Conservation (phyloP, 2,113 vertebrate genomes). For the Fukomys damarensis region DNA sequence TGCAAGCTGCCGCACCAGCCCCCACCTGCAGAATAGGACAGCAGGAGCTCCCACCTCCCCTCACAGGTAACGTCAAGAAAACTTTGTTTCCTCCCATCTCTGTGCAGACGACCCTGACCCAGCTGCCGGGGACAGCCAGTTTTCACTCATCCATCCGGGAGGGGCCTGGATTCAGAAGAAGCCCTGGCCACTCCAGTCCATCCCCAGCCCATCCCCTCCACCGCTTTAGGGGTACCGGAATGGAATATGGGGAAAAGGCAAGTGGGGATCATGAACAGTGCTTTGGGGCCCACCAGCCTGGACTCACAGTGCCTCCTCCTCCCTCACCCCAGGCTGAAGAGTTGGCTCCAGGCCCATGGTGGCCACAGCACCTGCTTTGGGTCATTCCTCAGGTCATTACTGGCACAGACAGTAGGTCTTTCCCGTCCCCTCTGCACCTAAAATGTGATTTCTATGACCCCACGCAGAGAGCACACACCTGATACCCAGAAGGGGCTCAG, state of each 20-base stretch:
- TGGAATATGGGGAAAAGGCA: background rate
- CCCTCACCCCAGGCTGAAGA: background rate
- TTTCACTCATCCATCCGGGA: background rate
- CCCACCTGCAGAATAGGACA: background rate
- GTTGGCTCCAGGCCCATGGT: background rate
- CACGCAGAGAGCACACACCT: background rate
- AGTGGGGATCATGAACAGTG: background rate
- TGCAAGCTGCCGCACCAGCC: background rate
- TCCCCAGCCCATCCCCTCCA: background rate
- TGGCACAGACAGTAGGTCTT: background rate
- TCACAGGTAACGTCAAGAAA: background rate
- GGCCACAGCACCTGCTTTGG: background rate
- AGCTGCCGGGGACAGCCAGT: background rate
- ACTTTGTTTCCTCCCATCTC: background rate
- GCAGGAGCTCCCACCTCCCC: background rate
- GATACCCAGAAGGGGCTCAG: background rate
- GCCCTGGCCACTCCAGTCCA: background rate
- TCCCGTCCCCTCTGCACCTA: background rate
- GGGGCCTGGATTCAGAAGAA: background rate
- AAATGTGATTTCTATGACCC: background rate
- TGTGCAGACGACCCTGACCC: background rate
- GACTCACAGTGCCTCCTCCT: background rate
- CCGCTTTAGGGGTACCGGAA: background rate
- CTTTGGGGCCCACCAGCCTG: background rate
- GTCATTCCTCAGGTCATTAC: background rate